Conservation (phyloP, 2,113 vertebrate species). For the Podilymbus podiceps region DNA sequence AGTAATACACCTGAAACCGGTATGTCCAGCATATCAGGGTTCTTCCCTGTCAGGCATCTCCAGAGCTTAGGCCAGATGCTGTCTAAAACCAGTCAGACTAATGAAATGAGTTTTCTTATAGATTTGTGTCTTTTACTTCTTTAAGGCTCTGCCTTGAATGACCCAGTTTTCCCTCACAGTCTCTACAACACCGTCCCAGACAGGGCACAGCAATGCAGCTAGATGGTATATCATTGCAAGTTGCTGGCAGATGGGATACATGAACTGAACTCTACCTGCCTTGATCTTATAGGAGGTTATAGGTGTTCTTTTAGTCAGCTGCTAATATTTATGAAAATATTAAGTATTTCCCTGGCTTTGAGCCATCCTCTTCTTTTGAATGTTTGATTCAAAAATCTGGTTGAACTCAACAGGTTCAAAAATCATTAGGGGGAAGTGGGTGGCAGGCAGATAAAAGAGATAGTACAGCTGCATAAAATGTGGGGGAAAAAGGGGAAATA, state of each 20-base stretch:
- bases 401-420: neutral
- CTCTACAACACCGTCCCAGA: neutral
- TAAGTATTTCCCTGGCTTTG: neutral
- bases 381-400: neutral
- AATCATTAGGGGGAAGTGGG: neutral
- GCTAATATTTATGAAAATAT: neutral
- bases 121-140: neutral
- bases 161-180: slow-evolving; percentile 9
- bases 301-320: neutral
- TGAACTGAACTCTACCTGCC: neutral
- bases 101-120: neutral
- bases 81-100: neutral
- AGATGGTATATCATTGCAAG: neutral
- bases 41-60: neutral
- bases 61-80: neutral
- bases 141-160: neutral
- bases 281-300: neutral
- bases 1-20: neutral
- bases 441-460: neutral
- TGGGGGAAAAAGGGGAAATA: rapidly evolving
- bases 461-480: neutral
- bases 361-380: neutral
- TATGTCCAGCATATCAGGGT: neutral
- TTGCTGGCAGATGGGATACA: neutral
- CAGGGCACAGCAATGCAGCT: slow-evolving; percentile 1